Conservation (phyloP, 2,888 invertebrate genomes). For the Prenolepis imparis region DNA sequence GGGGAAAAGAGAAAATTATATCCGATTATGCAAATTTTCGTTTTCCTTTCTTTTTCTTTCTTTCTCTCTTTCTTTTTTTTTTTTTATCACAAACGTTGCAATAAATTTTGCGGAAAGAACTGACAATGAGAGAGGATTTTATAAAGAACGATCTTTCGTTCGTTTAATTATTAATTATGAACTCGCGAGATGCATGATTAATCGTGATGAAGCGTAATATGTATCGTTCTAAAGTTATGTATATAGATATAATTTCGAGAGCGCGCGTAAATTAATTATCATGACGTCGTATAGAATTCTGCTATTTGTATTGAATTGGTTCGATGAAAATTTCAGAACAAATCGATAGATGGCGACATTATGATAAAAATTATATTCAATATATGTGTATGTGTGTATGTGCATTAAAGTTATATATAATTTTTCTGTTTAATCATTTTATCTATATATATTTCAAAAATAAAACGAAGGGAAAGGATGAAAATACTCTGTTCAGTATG, state of each 20-base stretch:
- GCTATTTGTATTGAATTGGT: not conserved
- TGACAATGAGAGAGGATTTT: not conserved
- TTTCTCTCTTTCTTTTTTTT: not conserved
- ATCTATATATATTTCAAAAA: not conserved
- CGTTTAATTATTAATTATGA: slow-evolving; percentile 26
- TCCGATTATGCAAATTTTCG: not conserved
- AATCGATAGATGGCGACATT: slow-evolving; percentile 27
- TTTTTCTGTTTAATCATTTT: not conserved
- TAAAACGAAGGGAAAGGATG: not conserved
- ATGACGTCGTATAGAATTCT: slow-evolving; percentile 12
- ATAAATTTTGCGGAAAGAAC: not conserved
- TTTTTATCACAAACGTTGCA: not conserved
- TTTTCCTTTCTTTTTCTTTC: not conserved
- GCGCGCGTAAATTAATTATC: not conserved
- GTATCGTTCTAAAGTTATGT: not conserved
- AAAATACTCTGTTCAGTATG: not conserved
- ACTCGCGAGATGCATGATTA: not conserved
- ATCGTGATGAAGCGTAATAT: slow-evolving; percentile 8
- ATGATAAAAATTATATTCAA: slow-evolving; percentile 7
- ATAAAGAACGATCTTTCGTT: not conserved
- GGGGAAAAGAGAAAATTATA: not conserved
- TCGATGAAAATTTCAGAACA: not conserved
- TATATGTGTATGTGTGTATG: not conserved
- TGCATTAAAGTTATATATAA: not conserved
- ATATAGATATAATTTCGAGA: not conserved